Evolutionary conservation across 2,113 vertebrate species (phyloP).

Genomic region (Muscicapa adusta): DNA sequence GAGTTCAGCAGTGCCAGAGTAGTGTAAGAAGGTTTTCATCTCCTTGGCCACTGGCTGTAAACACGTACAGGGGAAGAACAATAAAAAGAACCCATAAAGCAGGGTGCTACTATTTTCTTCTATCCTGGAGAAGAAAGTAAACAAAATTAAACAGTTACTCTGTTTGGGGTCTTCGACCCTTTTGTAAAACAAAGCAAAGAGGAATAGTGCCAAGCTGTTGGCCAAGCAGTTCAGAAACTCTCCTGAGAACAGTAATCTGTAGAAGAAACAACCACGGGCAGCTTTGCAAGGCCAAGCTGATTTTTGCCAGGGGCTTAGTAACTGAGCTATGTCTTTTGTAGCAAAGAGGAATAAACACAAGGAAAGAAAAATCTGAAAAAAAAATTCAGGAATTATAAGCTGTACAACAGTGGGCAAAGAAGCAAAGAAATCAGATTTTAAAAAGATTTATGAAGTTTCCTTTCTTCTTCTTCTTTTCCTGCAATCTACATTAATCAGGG

Average conservation of each 20-base stretch:
- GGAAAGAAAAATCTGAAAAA: not conserved
- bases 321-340: not conserved
- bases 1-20: not conserved
- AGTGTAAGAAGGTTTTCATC: not conserved
- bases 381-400: not conserved
- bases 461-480: not conserved
- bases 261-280: not conserved
- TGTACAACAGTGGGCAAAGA: not conserved
- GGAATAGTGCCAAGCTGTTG: not conserved
- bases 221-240: not conserved
- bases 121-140: not conserved
- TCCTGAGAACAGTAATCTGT: not conserved
- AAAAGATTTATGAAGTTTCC: not conserved
- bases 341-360: not conserved
- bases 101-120: conserved; percentile 3
- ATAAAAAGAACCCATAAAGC: not conserved
- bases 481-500: not conserved
- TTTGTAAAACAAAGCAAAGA: not conserved
- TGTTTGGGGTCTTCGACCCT: not conserved
- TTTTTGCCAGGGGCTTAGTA: not conserved
- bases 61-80: not conserved
- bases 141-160: not conserved
- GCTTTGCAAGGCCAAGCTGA: not conserved
- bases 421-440: not conserved
- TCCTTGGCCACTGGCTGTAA: not conserved